These are phyloP conservation scores for Cryptotis parvus DNA, from an alignment of 2,113 vertebrate species.

Conservation along the genomic window DNA sequence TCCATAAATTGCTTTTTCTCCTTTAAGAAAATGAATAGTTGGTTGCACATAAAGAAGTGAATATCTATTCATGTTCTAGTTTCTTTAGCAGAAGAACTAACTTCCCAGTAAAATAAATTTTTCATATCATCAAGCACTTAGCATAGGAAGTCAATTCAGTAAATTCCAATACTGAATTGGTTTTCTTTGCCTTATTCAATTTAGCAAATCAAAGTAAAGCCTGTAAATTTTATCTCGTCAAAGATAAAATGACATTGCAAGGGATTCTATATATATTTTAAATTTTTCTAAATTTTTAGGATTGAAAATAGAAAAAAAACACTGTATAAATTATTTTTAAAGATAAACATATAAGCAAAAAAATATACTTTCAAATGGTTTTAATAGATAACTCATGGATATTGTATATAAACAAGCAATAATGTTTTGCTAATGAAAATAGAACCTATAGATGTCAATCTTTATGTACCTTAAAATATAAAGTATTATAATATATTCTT, in stretches of 20 bases:
- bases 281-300: background rate
- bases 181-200: background rate
- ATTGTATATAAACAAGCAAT: background rate
- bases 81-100: background rate
- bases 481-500: background rate
- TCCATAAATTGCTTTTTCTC: background rate
- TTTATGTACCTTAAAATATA: background rate
- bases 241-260: background rate
- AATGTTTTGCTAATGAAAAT: background rate
- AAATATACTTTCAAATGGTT: background rate
- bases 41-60: background rate
- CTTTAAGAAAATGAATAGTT: background rate
- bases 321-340: background rate
- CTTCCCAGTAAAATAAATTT: background rate
- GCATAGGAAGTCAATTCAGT: constrained; percentile 8
- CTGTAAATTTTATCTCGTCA: background rate
- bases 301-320: background rate
- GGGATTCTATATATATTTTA: background rate
- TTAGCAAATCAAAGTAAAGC: background rate
- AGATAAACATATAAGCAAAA: background rate
- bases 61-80: background rate
- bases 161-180: background rate
- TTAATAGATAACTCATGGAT: background rate
- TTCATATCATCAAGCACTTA: background rate
- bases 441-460: background rate